phyloP scores from a whole-genome alignment of 2,888 invertebrate species.

The Eupithecia centaureata region DNA sequence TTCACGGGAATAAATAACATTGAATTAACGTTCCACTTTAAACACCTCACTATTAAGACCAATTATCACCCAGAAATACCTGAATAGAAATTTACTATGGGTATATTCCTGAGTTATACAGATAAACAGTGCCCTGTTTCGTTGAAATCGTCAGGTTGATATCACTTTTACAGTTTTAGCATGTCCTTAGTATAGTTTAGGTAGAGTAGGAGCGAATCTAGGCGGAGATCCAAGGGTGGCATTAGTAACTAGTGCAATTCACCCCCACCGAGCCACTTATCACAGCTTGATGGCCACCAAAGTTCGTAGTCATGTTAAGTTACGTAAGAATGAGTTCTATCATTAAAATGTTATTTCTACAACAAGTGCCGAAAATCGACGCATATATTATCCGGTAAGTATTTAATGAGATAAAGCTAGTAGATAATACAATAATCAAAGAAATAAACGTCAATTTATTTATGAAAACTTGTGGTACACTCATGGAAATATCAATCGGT shows the following conservation, averaged over 20 bases:
- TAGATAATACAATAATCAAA: no score
- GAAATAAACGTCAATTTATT: no score
- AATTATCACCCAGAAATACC: background rate
- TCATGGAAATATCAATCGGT: no score
- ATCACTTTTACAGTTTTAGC: background rate
- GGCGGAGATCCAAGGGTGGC: background rate
- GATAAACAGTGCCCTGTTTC: no score
- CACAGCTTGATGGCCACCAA: conserved; percentile 3
- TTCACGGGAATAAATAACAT: background rate
- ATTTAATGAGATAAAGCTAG: no score
- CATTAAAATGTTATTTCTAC: background rate
- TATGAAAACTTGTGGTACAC: no score
- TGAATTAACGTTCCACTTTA: background rate
- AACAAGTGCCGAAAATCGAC: background rate
- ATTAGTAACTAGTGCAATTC: background rate
- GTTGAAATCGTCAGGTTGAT: background rate
- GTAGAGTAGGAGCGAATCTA: background rate
- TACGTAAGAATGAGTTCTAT: background rate
- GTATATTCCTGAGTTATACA: no score
- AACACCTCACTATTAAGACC: background rate
- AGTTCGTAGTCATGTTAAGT: background rate
- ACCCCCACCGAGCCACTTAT: conserved; percentile 4
- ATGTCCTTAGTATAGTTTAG: background rate
- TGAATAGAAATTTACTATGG: background rate
- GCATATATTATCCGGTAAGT: background rate